A percentile compares a stretch with the other conserved stretches of the same genome.
phyloP scores from a whole-genome alignment of 2,113 vertebrate species.

The Elgaria multicarinata region DNA sequence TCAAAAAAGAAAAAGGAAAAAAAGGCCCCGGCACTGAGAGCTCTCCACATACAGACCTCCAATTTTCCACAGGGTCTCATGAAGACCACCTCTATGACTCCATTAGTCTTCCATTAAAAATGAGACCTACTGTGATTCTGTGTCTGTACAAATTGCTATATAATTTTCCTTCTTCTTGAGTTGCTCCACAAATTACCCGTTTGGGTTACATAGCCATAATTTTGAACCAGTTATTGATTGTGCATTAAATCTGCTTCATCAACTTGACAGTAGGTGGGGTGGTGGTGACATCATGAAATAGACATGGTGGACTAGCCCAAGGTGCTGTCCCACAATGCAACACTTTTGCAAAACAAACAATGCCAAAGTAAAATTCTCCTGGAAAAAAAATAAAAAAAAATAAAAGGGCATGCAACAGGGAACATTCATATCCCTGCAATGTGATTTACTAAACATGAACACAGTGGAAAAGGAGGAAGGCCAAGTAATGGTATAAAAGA shows the following conservation, averaged over 20 bases:
- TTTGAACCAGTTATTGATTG: not conserved
- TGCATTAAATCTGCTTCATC: not conserved
- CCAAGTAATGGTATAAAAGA: no score
- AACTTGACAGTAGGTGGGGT: no score
- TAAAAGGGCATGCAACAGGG: not conserved
- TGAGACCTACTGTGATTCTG: not conserved
- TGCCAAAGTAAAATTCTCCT: not conserved
- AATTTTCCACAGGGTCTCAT: slow-evolving; percentile 42
- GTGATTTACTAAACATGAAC: not conserved
- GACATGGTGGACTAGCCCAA: not conserved
- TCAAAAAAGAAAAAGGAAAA: slow-evolving; percentile 38
- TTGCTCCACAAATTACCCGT: not conserved
- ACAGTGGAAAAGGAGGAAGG: not conserved
- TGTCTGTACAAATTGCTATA: slow-evolving; percentile 5
- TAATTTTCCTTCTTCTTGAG: slow-evolving; percentile 2
- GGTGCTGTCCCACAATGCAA: not conserved
- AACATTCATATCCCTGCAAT: no score
- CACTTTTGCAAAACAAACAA: not conserved
- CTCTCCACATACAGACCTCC: slow-evolving; percentile 45
- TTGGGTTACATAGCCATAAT: slow-evolving; percentile 10
- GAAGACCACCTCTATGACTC: slow-evolving; percentile 25
- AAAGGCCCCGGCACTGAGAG: slow-evolving; percentile 35
- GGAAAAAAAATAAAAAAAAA: not conserved
- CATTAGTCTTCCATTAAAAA: slow-evolving; percentile 23
- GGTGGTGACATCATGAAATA: not conserved